Percentiles rank a stretch among this genome's conserved stretches.
Conservation (phyloP, 1,140 invertebrate species). For the Psix sp. region DNA sequence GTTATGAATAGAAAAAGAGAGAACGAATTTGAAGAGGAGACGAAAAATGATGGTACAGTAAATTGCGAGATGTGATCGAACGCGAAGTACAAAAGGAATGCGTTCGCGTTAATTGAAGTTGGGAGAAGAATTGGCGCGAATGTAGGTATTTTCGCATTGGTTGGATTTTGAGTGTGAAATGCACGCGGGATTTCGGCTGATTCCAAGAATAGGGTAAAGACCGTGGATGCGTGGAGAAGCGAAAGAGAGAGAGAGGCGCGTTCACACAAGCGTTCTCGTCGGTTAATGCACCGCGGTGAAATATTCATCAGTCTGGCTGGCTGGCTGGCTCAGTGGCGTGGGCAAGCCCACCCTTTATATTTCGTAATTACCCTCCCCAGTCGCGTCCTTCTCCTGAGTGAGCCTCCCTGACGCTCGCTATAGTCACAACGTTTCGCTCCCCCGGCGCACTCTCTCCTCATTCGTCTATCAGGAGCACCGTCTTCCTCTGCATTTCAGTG, state of each 20-base stretch:
- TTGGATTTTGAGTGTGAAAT: slow-evolving; percentile 54
- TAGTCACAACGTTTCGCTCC: slow-evolving; percentile 36
- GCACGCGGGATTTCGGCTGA: slow-evolving; percentile 29
- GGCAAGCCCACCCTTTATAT: slow-evolving; percentile 74
- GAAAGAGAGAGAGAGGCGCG: slow-evolving; percentile 65
- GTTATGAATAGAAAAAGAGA: too few relatives aligned
- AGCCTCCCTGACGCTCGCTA: slow-evolving; percentile 52
- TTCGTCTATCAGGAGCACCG: slow-evolving; percentile 15
- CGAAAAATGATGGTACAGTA: not conserved
- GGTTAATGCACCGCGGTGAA: slow-evolving; percentile 75
- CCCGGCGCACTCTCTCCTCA: slow-evolving; percentile 14
- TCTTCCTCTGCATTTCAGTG: slow-evolving; percentile 4
- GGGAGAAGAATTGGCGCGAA: slow-evolving; percentile 8
- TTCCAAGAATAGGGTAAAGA: slow-evolving; percentile 57
- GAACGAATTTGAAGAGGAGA: not conserved
- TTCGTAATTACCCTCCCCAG: slow-evolving; percentile 75
- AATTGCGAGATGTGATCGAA: not conserved
- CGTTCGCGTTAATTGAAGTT: slow-evolving; percentile 22
- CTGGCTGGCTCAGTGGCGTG: slow-evolving; percentile 66
- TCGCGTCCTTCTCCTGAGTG: slow-evolving; percentile 63
- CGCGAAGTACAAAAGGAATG: not conserved
- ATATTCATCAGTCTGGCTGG: slow-evolving; percentile 75
- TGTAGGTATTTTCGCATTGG: slow-evolving; percentile 34
- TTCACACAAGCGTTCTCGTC: slow-evolving; percentile 69
- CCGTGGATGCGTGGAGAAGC: slow-evolving; percentile 62